phyloP scores from a whole-genome alignment of 1,140 invertebrate genomes.

The Mylabris phalerata region DNA sequence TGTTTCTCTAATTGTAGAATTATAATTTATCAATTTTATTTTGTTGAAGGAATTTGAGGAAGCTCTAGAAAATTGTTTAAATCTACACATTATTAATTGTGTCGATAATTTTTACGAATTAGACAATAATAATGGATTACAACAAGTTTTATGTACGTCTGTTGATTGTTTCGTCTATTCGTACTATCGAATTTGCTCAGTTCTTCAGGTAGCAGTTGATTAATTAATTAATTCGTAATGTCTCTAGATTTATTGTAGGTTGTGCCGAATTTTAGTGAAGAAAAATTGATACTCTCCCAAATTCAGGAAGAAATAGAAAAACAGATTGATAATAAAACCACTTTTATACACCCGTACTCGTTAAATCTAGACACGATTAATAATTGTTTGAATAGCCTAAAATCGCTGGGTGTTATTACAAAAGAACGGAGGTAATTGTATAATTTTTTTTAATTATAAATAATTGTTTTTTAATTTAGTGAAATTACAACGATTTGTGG shows the following conservation, averaged over 20 bases:
- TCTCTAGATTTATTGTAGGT: constrained; percentile 25
- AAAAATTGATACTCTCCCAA: constrained; percentile 44
- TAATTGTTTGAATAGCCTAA: constrained; percentile 43
- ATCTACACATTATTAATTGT: constrained; percentile 41
- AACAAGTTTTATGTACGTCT: constrained; percentile 45
- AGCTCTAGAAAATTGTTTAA: constrained; percentile 42
- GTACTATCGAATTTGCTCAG: constrained; percentile 40
- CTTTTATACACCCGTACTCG: constrained; percentile 52
- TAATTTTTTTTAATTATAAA: background rate
- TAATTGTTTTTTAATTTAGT: constrained; percentile 19
- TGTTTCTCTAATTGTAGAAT: background rate
- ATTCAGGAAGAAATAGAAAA: constrained; percentile 48
- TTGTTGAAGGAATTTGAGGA: constrained; percentile 48
- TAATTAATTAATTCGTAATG: too few relatives aligned
- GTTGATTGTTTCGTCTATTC: constrained; percentile 47
- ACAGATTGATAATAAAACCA: constrained; percentile 32
- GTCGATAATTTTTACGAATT: constrained; percentile 31
- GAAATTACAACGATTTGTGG: too few relatives aligned
- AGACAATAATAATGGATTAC: constrained; percentile 44
- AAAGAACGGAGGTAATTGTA: constrained; percentile 40
- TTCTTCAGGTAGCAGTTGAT: constrained; percentile 33
- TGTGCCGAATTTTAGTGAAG: constrained; percentile 32
- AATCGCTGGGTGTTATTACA: constrained; percentile 30
- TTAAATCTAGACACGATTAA: constrained; percentile 50
- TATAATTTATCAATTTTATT: constrained; percentile 20